phyloP scores from a whole-genome alignment of 92 coral and sea anemone genomes.

The Bergia puertoricense region DNA sequence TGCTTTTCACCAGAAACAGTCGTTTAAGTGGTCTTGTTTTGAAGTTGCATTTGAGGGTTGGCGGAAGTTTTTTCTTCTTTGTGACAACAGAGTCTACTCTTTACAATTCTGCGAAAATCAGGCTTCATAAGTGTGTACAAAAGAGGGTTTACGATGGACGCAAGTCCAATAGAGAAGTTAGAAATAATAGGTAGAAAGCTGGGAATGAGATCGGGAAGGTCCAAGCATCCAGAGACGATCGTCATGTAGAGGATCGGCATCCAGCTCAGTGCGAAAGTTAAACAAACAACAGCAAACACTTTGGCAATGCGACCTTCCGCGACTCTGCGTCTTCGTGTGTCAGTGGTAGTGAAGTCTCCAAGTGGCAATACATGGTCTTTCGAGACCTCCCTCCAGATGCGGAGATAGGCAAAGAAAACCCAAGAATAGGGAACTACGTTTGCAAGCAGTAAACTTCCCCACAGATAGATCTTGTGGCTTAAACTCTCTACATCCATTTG shows the following conservation, averaged over 20 bases:
- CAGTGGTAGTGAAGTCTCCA: not conserved
- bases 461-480: conserved; percentile 13
- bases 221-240: conserved; percentile 6
- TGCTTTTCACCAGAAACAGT: no score
- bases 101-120: not conserved
- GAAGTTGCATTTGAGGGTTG: no score
- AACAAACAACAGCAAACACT: not conserved
- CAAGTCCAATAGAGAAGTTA: not conserved
- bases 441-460: not conserved
- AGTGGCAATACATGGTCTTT: not conserved
- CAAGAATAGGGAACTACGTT: conserved; percentile 9
- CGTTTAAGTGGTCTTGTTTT: no score
- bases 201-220: not conserved
- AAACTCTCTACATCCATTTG: not conserved
- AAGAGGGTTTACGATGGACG: not conserved
- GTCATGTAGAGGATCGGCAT: conserved; percentile 30
- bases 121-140: not conserved
- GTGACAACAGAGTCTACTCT: no score
- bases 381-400: not conserved
- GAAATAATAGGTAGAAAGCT: not conserved
- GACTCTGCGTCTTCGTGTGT: not conserved
- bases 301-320: conserved; percentile 6
- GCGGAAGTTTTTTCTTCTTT: no score
- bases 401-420: conserved; percentile 2
- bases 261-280: conserved; percentile 18